Conservation (phyloP, 2,113 vertebrate species). For the Crypturellus undulatus region DNA sequence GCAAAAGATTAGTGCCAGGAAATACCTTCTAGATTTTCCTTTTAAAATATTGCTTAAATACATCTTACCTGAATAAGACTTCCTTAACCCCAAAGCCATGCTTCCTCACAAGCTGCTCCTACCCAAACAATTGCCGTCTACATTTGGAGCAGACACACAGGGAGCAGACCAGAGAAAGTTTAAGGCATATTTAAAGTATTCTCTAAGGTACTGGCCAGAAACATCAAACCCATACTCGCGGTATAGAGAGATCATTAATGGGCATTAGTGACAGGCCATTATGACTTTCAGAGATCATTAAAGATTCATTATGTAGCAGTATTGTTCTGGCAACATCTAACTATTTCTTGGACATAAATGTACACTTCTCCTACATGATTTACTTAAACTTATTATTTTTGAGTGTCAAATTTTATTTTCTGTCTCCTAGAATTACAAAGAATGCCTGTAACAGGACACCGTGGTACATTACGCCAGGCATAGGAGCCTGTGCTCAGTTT, state of each 20-base stretch:
- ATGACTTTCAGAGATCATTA: conserved; percentile 97
- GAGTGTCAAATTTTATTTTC: conserved; percentile 80
- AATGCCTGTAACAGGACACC: conserved; percentile 90
- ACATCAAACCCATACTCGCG: conserved; percentile 89
- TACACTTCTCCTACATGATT: conserved; percentile 75
- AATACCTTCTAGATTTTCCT: background rate
- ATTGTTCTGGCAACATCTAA: conserved; percentile 86
- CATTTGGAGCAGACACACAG: conserved; percentile 78
- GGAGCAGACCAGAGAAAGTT: conserved; percentile 88
- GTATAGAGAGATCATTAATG: conserved; percentile 96
- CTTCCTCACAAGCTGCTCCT: conserved; percentile 77
- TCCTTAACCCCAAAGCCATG: conserved; percentile 95
- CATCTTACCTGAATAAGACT: conserved; percentile 94
- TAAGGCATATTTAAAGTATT: conserved; percentile 91
- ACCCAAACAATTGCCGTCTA: conserved; percentile 78
- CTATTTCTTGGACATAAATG: conserved; percentile 78
- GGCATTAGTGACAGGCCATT: conserved; percentile 98
- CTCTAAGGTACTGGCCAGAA: conserved; percentile 89
- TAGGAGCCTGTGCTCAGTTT: conserved; percentile 49
- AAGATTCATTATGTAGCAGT: conserved; percentile 93
- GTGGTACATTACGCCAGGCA: conserved; percentile 78
- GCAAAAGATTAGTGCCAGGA: conserved; percentile 7
- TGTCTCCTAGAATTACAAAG: conserved; percentile 90
- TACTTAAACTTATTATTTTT: conserved; percentile 86
- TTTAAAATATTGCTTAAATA: conserved; percentile 68